Evolutionary conservation across 2,797 vertebrate genomes (phyloP).

Genomic region (Hyperoplus lanceolatus): DNA sequence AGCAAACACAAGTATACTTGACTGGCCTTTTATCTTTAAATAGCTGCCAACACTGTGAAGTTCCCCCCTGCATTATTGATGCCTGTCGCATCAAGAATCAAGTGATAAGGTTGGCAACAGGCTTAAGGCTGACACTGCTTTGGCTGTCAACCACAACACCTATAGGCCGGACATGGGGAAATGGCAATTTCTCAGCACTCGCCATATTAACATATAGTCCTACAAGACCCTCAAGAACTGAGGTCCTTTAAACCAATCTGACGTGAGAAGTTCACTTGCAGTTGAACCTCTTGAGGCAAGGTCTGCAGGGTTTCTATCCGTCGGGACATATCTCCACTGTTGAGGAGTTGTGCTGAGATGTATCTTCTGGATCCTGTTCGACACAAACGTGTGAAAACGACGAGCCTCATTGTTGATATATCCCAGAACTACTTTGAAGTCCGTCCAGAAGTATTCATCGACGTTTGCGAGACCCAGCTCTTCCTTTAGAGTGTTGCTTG

Average conservation of each 20-base stretch:
- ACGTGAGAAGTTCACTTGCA: too few relatives aligned
- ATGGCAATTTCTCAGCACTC: neutral
- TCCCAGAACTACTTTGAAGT: neutral
- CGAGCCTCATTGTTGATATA: neutral
- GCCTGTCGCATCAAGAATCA: conserved; percentile 60
- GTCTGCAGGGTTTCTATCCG: too few relatives aligned
- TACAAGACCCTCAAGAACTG: neutral
- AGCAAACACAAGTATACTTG: conserved; percentile 7
- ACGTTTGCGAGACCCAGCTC: neutral
- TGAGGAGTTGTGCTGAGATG: too few relatives aligned
- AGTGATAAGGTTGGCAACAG: conserved; percentile 51
- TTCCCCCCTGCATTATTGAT: conserved; percentile 76
- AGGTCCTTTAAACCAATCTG: too few relatives aligned
- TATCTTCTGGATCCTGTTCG: too few relatives aligned
- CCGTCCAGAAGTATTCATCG: neutral
- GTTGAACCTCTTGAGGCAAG: too few relatives aligned
- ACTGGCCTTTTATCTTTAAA: conserved; percentile 42
- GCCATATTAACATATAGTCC: neutral
- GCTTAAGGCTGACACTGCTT: conserved; percentile 39
- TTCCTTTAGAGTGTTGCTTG: neutral
- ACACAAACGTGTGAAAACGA: neutral
- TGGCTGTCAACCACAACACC: conserved; percentile 28
- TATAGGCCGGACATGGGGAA: neutral
- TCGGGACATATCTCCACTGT: too few relatives aligned
- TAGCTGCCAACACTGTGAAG: conserved; percentile 54